Conservation (phyloP, 2,888 invertebrate species). For the Lasioglossum malachurum region DNA sequence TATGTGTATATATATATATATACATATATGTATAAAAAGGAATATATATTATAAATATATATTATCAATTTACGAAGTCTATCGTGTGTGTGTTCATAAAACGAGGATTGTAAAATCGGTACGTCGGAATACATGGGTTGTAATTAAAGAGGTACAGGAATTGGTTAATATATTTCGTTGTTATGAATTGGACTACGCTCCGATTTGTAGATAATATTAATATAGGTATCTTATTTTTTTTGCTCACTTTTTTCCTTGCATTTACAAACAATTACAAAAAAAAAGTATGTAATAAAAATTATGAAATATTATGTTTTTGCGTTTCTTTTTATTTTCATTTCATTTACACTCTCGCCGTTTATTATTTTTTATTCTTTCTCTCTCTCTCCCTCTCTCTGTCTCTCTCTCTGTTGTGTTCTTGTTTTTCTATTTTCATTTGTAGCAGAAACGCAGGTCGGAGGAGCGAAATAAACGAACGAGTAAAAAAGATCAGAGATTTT, state of each 20-base stretch:
- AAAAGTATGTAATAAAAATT: slow-evolving; percentile 62
- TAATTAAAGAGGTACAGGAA: slow-evolving; percentile 60
- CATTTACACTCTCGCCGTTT: slow-evolving; percentile 29
- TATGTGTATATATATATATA: slow-evolving; percentile 27
- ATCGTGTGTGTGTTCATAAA: slow-evolving; percentile 58
- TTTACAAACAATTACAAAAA: slow-evolving; percentile 50
- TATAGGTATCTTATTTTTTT: slow-evolving; percentile 59
- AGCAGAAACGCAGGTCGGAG: background rate
- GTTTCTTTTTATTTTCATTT: slow-evolving; percentile 58
- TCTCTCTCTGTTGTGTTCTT: background rate
- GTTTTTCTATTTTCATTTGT: background rate
- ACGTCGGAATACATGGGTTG: slow-evolving; percentile 49
- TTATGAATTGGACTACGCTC: slow-evolving; percentile 55
- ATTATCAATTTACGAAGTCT: slow-evolving; percentile 41
- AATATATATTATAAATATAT: slow-evolving; percentile 30
- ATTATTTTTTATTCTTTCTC: background rate
- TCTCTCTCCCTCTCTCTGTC: background rate
- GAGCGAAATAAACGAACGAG: background rate
- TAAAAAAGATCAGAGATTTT: background rate
- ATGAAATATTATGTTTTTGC: slow-evolving; percentile 58
- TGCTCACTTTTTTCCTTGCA: slow-evolving; percentile 51
- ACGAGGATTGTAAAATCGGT: slow-evolving; percentile 49
- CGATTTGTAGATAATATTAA: slow-evolving; percentile 59
- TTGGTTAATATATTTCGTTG: slow-evolving; percentile 61
- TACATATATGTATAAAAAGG: background rate